Percentiles rank a stretch among this genome's conserved stretches.
Conservation (phyloP, 2,888 invertebrate species). For the Melanostoma scalare region DNA sequence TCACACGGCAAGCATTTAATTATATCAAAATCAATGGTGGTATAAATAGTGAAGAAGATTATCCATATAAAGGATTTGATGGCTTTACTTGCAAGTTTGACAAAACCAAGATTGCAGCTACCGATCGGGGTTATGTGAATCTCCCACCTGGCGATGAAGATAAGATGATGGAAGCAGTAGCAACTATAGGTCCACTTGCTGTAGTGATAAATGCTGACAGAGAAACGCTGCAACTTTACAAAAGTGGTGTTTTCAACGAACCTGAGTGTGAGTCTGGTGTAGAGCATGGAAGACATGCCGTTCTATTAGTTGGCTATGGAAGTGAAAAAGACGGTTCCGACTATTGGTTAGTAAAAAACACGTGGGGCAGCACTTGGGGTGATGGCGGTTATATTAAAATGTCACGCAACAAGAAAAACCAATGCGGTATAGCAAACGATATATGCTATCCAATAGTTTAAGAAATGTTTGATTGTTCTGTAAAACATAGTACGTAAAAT, state of each 20-base stretch:
- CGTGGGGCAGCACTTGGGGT: slow-evolving; percentile 90
- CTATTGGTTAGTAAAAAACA: slow-evolving; percentile 89
- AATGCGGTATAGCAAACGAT: slow-evolving; percentile 92
- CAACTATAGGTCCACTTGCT: slow-evolving; percentile 92
- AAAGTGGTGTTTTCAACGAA: slow-evolving; percentile 90
- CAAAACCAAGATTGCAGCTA: slow-evolving; percentile 87
- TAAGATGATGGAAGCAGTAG: slow-evolving; percentile 89
- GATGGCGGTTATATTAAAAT: slow-evolving; percentile 93
- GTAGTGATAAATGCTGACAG: slow-evolving; percentile 95
- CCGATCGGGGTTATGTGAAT: slow-evolving; percentile 91
- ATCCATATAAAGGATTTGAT: slow-evolving; percentile 92
- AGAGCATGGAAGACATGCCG: slow-evolving; percentile 90
- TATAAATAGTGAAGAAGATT: slow-evolving; percentile 93
- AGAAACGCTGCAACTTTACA: slow-evolving; percentile 93
- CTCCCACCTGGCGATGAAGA: slow-evolving; percentile 88
- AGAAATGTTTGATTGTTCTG: slow-evolving; percentile 31
- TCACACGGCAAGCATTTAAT: slow-evolving; percentile 91
- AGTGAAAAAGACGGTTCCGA: slow-evolving; percentile 82
- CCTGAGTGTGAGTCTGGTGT: slow-evolving; percentile 86
- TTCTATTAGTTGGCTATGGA: slow-evolving; percentile 81
- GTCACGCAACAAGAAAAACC: slow-evolving; percentile 91
- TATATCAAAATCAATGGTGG: slow-evolving; percentile 93
- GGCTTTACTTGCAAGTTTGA: slow-evolving; percentile 87
- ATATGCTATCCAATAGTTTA: slow-evolving; percentile 94
- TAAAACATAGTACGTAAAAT: too few relatives aligned